Base-by-base conservation (phyloP, 2,113 vertebrate genomes). In the Carollia perspicillata region DNA sequence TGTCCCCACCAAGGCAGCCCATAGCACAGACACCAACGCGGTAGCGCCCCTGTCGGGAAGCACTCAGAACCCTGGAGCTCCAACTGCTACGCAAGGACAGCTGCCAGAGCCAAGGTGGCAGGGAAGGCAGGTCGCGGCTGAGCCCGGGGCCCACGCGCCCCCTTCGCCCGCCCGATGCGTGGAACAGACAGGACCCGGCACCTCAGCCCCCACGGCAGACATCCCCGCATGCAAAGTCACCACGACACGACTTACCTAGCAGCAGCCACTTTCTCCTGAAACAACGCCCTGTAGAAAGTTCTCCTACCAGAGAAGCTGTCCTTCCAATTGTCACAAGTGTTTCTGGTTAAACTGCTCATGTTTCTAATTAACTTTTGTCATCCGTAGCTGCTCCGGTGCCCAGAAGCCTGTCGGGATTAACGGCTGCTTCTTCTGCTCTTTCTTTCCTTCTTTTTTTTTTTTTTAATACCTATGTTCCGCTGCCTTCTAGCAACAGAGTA, bases 341-440 rank as follows among this genome's bases (percentile, higher is more conserved):
- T 98, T 99, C 98, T 98, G 69, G 98, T 98, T 98, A 98, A 98
- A 97, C 98, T 78, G 97, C 97, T 98, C 98, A 98, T 98, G 98
- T 98, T 99, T 98, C 98, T 98, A 98, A 98, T 99, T 98, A 98
- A 98, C 98, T 98, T 98, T 98, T 99, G 98, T 98, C 98, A 98
- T 99, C 98, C 96, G 53, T 97, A 97, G 98, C 98, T 98, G 97
- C 97, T 98, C 49, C 92, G 90, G 97, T 98, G 97, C 98, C 98
- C 98, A 98, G 98, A 98, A 98, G 98, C 98, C 98, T 98, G 98
- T 98, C 98, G 97, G 98, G 98, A 98, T 98, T 98, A 98, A 98
- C 98, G 98, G 98, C 98, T 98, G 97, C 98, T 83, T 68, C 96
- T 96, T 94, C 96, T 37, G 75, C 22, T 6, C 0, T 35, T 58